Evolutionary conservation across 2,888 invertebrate genomes (phyloP).

Genomic region (Bruchidius siliquastri): DNA sequence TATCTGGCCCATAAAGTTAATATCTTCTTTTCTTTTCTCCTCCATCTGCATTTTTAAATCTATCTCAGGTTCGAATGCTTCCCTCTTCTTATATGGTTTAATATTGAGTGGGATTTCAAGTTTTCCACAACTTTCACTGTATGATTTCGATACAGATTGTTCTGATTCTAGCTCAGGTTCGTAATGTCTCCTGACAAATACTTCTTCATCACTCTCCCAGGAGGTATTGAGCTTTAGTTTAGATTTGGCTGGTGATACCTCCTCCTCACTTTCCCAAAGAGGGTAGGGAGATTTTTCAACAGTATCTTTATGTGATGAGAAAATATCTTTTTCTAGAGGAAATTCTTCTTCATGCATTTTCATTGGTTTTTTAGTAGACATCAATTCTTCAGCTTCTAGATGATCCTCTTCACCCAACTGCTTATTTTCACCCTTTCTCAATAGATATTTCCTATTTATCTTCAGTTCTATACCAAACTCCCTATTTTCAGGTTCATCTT

Average conservation of each 20-base stretch:
- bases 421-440: constrained; percentile 6
- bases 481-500: background rate
- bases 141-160: background rate
- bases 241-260: constrained; percentile 13
- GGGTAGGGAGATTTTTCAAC: constrained; percentile 20
- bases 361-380: constrained; percentile 2
- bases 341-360: constrained; percentile 5
- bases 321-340: constrained; percentile 11
- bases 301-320: background rate
- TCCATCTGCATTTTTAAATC: background rate
- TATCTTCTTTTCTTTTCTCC: background rate
- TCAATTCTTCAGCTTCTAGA: constrained; percentile 15
- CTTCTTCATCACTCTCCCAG: constrained; percentile 38
- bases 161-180: background rate
- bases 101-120: constrained; percentile 35
- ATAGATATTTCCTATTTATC: constrained; percentile 5
- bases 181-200: constrained; percentile 16
- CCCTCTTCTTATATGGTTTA: constrained; percentile 25
- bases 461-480: constrained; percentile 3
- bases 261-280: constrained; percentile 29
- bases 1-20: constrained; percentile 1
- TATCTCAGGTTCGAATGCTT: constrained; percentile 10
- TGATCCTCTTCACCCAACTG: constrained; percentile 25
- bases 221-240: constrained; percentile 25
- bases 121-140: background rate